A percentile compares a stretch with the other conserved stretches of the same genome.
Conservation (phyloP, 2,888 invertebrate genomes). For the Synanthedon myopaeformis region DNA sequence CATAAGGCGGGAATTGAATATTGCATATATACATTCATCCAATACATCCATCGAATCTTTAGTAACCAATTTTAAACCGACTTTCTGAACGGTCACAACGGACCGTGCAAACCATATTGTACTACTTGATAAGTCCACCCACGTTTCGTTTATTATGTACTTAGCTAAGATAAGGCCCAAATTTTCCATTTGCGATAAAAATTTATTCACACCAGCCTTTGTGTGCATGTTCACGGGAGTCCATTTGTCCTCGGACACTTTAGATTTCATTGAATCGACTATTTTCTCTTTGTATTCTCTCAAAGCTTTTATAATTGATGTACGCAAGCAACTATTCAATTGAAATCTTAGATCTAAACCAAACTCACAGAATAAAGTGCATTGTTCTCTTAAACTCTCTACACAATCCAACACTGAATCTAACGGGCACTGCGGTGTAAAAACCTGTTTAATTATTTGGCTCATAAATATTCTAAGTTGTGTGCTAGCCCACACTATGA, state of each 20-base stretch:
- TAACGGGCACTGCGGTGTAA: slow-evolving; percentile 88
- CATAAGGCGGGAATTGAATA: slow-evolving; percentile 80
- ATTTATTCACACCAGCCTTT: slow-evolving; percentile 76
- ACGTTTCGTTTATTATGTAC: slow-evolving; percentile 73
- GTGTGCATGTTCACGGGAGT: slow-evolving; percentile 84
- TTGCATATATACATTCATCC: slow-evolving; percentile 78
- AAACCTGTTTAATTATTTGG: slow-evolving; percentile 88
- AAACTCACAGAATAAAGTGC: slow-evolving; percentile 69
- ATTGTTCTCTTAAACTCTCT: slow-evolving; percentile 81
- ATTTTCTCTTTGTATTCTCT: slow-evolving; percentile 84
- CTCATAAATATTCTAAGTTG: slow-evolving; percentile 84
- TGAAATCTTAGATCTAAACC: slow-evolving; percentile 94
- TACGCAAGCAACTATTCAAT: slow-evolving; percentile 85
- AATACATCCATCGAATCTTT: slow-evolving; percentile 80
- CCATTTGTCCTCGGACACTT: slow-evolving; percentile 87
- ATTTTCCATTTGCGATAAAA: slow-evolving; percentile 77
- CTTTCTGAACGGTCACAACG: slow-evolving; percentile 78
- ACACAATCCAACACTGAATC: slow-evolving; percentile 89
- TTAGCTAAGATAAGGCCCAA: slow-evolving; percentile 76
- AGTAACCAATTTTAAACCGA: slow-evolving; percentile 80
- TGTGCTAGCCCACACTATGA: slow-evolving; percentile 91
- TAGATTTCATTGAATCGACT: slow-evolving; percentile 82
- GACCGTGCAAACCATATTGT: slow-evolving; percentile 84
- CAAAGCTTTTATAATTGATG: slow-evolving; percentile 80
- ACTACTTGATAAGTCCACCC: slow-evolving; percentile 83